Percentiles rank a stretch among this genome's conserved stretches.
Conservation (phyloP, 2,797 vertebrate genomes). For the Cynodonichthys magdalenae region DNA sequence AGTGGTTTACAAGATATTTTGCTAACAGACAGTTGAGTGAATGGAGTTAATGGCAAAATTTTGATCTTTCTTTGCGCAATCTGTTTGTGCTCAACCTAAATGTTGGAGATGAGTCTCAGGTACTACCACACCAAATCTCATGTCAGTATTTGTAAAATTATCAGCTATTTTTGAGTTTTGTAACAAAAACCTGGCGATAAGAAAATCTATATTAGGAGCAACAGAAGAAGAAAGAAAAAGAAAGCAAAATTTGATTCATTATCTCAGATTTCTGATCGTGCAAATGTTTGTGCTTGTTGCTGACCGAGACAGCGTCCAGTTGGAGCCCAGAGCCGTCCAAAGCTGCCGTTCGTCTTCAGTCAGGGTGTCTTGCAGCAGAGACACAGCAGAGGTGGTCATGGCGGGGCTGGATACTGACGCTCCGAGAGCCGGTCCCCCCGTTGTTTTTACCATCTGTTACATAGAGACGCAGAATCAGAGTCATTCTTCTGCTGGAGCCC, state of each 20-base stretch:
- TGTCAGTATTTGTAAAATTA: too few relatives aligned
- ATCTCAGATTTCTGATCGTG: not conserved
- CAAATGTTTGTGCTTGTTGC: conserved; percentile 17
- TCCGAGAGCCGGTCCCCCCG: conserved; percentile 81
- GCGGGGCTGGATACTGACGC: conserved; percentile 80
- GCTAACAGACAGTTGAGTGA: too few relatives aligned
- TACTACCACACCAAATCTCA: too few relatives aligned
- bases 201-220: too few relatives aligned
- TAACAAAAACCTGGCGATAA: too few relatives aligned
- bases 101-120: too few relatives aligned
- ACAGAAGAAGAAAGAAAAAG: not conserved
- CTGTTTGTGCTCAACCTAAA: too few relatives aligned
- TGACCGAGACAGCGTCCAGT: conserved; percentile 87
- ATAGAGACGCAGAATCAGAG: not conserved
- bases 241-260: not conserved
- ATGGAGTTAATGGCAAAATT: too few relatives aligned
- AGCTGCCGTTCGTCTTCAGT: conserved; percentile 78
- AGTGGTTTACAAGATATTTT: too few relatives aligned
- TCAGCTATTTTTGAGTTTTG: too few relatives aligned
- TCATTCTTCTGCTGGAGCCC: not conserved
- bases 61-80: too few relatives aligned
- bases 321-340: conserved; percentile 86
- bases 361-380: conserved; percentile 80
- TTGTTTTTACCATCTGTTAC: conserved; percentile 85
- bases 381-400: conserved; percentile 83